Evolutionary conservation across 2,888 invertebrate species (phyloP).

Genomic region (Acronicta alni): DNA sequence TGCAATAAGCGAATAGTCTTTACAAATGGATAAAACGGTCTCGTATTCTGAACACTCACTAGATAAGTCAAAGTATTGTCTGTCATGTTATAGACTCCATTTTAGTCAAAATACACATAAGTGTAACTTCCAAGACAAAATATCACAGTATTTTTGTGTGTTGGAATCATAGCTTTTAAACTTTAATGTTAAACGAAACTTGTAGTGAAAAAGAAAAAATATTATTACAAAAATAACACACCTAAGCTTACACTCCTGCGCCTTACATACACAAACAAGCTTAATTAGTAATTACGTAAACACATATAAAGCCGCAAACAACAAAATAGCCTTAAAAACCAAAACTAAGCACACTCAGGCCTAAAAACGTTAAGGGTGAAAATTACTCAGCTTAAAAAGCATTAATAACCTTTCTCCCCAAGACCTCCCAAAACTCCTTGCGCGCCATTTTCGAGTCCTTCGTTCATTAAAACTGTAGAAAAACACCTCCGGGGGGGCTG

Average conservation of each 20-base stretch:
- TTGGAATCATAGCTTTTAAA: too few relatives aligned
- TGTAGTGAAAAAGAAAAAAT: too few relatives aligned
- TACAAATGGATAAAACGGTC: too few relatives aligned
- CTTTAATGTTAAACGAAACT: too few relatives aligned
- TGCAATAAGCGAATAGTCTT: too few relatives aligned
- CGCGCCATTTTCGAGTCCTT: slow-evolving; percentile 76
- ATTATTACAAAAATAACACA: neutral
- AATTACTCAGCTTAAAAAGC: slow-evolving; percentile 86
- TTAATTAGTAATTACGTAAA: slow-evolving; percentile 51
- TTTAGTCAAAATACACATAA: too few relatives aligned
- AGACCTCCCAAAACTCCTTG: slow-evolving; percentile 72
- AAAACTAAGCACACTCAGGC: slow-evolving; percentile 63
- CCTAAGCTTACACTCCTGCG: slow-evolving; percentile 16
- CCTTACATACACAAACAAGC: slow-evolving; percentile 38
- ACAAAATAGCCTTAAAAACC: slow-evolving; percentile 63
- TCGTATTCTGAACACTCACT: too few relatives aligned
- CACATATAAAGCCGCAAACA: slow-evolving; percentile 54
- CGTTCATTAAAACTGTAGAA: slow-evolving; percentile 89
- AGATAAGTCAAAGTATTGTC: too few relatives aligned
- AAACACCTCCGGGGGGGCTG: slow-evolving; percentile 79
- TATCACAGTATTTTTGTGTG: too few relatives aligned
- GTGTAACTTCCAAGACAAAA: too few relatives aligned
- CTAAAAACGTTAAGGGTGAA: slow-evolving; percentile 76
- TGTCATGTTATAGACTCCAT: too few relatives aligned
- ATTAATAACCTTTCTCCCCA: slow-evolving; percentile 84